Evolutionary conservation across 1,140 invertebrate species (phyloP), one percentile per base, ranked within the genome.

Genomic region (Drosophila tropicalis): DNA sequence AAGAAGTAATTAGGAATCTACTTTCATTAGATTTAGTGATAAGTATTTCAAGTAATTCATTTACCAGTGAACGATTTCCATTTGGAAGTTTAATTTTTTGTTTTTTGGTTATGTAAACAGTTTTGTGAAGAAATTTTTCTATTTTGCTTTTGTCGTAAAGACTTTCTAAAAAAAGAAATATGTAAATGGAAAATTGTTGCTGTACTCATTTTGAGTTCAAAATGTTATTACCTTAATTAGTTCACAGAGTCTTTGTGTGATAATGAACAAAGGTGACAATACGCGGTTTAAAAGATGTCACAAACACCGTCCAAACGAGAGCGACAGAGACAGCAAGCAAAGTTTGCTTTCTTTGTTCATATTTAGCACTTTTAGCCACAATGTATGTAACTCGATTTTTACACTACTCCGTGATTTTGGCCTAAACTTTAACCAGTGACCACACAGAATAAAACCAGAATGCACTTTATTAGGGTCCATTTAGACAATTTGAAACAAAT

Each of bases 91-190:
- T 29, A 6, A 71, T 51, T 73, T 63, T 40, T 69, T 62, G 75
- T 6, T 29, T 29, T 5, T 29, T 80, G 79, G 72, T 86, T 86
- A 86, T 89, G 84, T 73, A 86, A 86, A 86, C 84, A 79, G 4
- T 69, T 39, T 64, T 47, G 32, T 17, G 61, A 62, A 63, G 65
- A 55, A 69, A 70, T 7, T 36, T 36, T 36, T 36, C 10, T 36
- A 10, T 36, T 9, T 70, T 63, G 29, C 29, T 65, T 67, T 51
- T 69, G 65, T 62, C 39, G 12, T 25, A 12, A 12, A 62, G 17
- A 41, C 6, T 29, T 32, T 57, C 15, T 34, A 57, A 62, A 41
- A 15, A 10, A 22, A 22, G 22, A 61, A 5, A 51, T 34, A 54
- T 55, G 57, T 34, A 64, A 64, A 63, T 40, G 62, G 7, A 25